A percentile compares a stretch with the other conserved stretches of the same genome.
phyloP scores from a whole-genome alignment of 2,797 vertebrate species.

The Adelosebastes latens region DNA sequence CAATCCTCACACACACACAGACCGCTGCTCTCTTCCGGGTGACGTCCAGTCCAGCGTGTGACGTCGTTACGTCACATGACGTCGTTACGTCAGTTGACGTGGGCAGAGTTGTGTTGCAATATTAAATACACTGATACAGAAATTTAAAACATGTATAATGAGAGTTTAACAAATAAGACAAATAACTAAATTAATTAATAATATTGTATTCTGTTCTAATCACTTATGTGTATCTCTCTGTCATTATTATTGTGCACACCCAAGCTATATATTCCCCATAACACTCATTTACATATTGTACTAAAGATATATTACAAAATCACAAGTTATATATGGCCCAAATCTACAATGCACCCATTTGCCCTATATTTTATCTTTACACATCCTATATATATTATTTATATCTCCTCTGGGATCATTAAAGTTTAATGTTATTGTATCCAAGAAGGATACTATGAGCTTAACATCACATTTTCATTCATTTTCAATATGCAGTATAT shows the following conservation, averaged over 20 bases:
- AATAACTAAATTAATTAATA: not conserved
- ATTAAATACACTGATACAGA: not conserved
- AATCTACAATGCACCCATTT: not conserved
- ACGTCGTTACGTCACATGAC: not conserved
- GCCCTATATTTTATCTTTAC: not conserved
- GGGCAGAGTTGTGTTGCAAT: accelerated
- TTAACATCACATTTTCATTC: not conserved
- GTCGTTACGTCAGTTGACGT: not conserved
- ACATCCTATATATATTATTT: not conserved
- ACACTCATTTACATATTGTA: not conserved
- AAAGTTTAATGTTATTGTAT: not conserved
- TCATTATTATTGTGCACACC: not conserved
- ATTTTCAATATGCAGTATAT: not conserved
- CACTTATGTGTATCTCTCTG: not conserved
- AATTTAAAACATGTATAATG: not conserved
- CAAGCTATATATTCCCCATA: not conserved
- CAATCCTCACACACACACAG: slow-evolving; percentile 17
- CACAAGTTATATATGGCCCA: not conserved
- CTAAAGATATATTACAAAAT: not conserved
- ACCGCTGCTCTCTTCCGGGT: slow-evolving; percentile 34
- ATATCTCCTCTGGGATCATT: not conserved
- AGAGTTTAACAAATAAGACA: not conserved
- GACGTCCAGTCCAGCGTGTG: not conserved
- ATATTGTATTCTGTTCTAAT: not conserved
- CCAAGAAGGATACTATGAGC: not conserved